Evolutionary conservation across 2,113 vertebrate genomes (phyloP).

Genomic region (Piaya cayana): DNA sequence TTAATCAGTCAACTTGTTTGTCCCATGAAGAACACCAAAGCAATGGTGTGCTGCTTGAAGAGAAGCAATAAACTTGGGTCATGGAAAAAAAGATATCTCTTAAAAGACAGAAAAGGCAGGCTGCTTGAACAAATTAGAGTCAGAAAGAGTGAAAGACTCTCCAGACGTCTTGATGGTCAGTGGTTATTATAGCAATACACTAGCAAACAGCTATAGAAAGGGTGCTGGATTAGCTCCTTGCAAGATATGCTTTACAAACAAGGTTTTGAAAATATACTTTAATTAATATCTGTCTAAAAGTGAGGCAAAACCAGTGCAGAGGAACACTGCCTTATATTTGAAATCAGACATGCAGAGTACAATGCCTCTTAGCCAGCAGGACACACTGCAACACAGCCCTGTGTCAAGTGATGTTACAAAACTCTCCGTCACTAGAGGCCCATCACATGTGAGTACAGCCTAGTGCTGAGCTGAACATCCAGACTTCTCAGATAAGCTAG

Average conservation of each 20-base stretch:
- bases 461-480: background rate
- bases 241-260: background rate
- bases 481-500: background rate
- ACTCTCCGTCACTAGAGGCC: background rate
- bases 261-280: background rate
- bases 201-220: background rate
- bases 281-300: background rate
- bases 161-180: background rate
- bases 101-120: background rate
- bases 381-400: background rate
- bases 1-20: conserved; percentile 20
- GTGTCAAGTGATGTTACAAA: background rate
- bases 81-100: conserved; percentile 24
- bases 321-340: background rate
- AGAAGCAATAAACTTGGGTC: background rate
- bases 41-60: conserved; percentile 7
- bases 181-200: background rate
- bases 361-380: background rate
- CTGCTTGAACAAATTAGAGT: conserved; percentile 9
- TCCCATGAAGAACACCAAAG: conserved; percentile 7
- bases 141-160: conserved; percentile 3
- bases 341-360: rapidly evolving
- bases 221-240: background rate
- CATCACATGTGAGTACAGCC: rapidly evolving
- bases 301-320: background rate